Evolutionary conservation across 2,888 invertebrate genomes (phyloP), one percentile per base, ranked within the genome.

Genomic region (Ectropis crepuscularia): DNA sequence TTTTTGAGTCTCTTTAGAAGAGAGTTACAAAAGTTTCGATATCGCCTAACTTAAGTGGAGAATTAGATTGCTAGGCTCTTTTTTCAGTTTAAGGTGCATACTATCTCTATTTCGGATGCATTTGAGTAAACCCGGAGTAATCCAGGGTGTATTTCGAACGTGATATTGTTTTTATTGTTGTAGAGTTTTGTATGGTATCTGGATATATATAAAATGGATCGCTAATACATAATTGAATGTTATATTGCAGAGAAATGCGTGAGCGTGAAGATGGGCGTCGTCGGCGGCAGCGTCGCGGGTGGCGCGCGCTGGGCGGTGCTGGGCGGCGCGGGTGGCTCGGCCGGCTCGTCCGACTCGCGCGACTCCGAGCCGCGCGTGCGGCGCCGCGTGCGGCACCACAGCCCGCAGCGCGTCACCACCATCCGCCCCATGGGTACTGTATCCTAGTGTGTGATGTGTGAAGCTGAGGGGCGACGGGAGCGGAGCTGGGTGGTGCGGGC

Each of bases 261-360:
- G 16, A 54, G 70, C 36, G 74, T 50, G 16, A 28, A 28, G 16
- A 28, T 28, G 65, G 74, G 71, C 16, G 74, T 67, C 67, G 65
- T 74, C n/a, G 71, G 69, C 47, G 46, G 72, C 62, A 61, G 75
- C 60, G 71, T 75, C 41, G 74, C 69, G 65, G 79, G 72, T 63
- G 82, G 73, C 51, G 70, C 78, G 63, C 84, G 87, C 68, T 84
- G 88, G 89, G 82, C 89, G 28, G 79, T 82, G 77, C 80, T 91
- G 74, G 87, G 83, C 47, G 76, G 80, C 41, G 80, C 83, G 46
- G 87, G 94, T 0, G 95, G 95, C 4, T 96, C 96, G 0, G 96
- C 95, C 0, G 96, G 96, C 94, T 97, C 97, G 0, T 96, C 96
- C 0, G 97, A 97, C 87, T 96, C 96, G 0, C 76, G 88, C 6